These are phyloP conservation scores for Phania funesta DNA, from an alignment of 2,888 invertebrate genomes.

Conservation along the genomic window DNA sequence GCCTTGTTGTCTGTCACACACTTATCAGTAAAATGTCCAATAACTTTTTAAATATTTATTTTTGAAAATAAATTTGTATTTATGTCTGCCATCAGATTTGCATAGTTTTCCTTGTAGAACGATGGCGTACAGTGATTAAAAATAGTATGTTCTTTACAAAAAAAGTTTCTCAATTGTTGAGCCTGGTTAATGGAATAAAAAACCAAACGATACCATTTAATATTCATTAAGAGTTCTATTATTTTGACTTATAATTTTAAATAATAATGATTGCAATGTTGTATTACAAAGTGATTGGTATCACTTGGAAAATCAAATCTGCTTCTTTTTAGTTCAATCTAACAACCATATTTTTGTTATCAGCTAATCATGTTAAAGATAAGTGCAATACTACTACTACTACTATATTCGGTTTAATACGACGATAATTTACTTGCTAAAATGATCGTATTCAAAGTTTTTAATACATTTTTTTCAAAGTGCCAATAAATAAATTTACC, in stretches of 20 bases:
- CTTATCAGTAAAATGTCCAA: too few relatives aligned
- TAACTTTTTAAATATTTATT: too few relatives aligned
- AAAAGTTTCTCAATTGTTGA: not conserved
- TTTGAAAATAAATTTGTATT: too few relatives aligned
- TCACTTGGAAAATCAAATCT: constrained; percentile 24
- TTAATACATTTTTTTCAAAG: constrained; percentile 20
- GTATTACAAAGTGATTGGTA: not conserved
- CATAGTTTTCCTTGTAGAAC: too few relatives aligned
- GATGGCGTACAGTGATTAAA: too few relatives aligned
- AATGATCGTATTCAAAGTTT: constrained; percentile 62
- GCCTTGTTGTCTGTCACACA: too few relatives aligned
- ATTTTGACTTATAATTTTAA: constrained; percentile 20
- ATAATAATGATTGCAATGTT: constrained; percentile 27
- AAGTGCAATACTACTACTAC: constrained; percentile 20
- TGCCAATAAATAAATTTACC: not conserved
- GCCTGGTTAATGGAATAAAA: not conserved
- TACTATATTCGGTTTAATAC: constrained; percentile 40
- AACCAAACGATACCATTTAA: not conserved
- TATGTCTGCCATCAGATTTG: too few relatives aligned
- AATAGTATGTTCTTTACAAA: not conserved
- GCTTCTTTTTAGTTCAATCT: constrained; percentile 45
- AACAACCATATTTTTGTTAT: constrained; percentile 51
- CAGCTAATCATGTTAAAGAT: constrained; percentile 45
- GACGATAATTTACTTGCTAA: constrained; percentile 37
- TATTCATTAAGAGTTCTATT: constrained; percentile 36